phyloP scores from a whole-genome alignment of 2,113 vertebrate genomes.

The Nesoenas mayeri region DNA sequence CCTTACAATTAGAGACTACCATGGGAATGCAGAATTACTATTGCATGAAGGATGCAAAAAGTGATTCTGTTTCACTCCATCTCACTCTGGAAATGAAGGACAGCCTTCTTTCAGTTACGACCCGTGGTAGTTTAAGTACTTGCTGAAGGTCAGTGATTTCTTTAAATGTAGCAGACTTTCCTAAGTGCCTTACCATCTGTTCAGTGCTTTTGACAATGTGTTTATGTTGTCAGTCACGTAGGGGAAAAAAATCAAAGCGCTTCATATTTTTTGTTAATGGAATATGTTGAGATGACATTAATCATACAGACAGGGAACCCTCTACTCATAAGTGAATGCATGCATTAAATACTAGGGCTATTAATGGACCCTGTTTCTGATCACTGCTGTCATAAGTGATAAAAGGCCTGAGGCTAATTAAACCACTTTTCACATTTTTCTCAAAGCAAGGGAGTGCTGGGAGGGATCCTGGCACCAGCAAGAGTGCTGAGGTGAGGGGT shows the following conservation, averaged over 20 bases:
- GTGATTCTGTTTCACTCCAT: not conserved
- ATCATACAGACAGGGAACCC: not conserved
- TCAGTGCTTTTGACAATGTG: conserved; percentile 9
- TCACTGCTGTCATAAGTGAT: conserved; percentile 17
- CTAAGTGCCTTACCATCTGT: conserved; percentile 38
- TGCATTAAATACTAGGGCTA: not conserved
- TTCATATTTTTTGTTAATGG: conserved; percentile 35
- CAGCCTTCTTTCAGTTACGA: not conserved
- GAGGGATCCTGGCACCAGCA: not conserved
- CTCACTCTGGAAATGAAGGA: not conserved
- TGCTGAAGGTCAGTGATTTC: not conserved
- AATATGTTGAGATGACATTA: conserved; percentile 36
- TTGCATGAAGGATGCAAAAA: not conserved
- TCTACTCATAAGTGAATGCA: not conserved
- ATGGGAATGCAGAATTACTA: not conserved
- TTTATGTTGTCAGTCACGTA: conserved; percentile 39
- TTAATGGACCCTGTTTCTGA: conserved; percentile 24
- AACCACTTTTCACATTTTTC: conserved; percentile 35
- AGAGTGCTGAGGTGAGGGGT: not conserved
- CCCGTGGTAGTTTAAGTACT: not conserved
- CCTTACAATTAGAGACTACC: not conserved
- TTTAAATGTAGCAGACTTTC: conserved; percentile 7
- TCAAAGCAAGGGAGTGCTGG: not conserved
- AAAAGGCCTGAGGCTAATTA: not conserved
- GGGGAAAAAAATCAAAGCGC: not conserved